Evolutionary conservation across 2,797 vertebrate species (phyloP).

Genomic region (Champsocephalus gunnari): DNA sequence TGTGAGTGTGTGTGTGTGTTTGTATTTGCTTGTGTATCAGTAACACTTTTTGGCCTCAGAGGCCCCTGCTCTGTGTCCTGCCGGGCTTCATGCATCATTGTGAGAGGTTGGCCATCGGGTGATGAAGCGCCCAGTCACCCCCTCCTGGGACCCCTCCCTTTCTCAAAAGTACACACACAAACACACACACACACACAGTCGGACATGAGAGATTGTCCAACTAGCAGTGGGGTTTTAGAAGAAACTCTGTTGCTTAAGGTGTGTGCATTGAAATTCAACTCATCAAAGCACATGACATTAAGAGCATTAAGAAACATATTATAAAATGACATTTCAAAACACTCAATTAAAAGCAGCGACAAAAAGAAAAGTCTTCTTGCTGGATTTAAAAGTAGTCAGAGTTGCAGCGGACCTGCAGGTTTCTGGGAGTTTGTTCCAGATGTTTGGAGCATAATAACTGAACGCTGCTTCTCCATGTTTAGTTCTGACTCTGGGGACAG

Average conservation of each 20-base stretch:
- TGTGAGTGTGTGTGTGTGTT: background rate
- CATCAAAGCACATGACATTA: background rate
- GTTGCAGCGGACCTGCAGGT: too few species aligned
- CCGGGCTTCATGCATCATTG: slow-evolving; percentile 81
- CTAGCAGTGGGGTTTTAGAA: slow-evolving; percentile 45
- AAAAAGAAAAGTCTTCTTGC: too few species aligned
- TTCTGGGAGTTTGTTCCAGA: too few species aligned
- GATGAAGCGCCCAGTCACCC: slow-evolving; percentile 82
- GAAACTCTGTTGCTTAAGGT: slow-evolving; percentile 35
- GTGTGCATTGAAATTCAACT: slow-evolving; percentile 21
- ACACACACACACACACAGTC: background rate
- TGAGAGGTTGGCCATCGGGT: slow-evolving; percentile 76
- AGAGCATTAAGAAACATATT: too few species aligned
- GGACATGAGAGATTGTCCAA: slow-evolving; percentile 75
- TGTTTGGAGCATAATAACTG: too few species aligned
- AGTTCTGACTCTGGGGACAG: too few species aligned
- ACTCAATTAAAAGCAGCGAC: too few species aligned
- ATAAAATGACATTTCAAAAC: too few species aligned
- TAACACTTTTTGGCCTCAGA: slow-evolving; percentile 58
- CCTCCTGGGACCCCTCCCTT: slow-evolving; percentile 65
- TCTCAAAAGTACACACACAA: slow-evolving; percentile 41
- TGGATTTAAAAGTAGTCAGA: too few species aligned
- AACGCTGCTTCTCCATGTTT: too few species aligned
- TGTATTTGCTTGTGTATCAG: slow-evolving; percentile 24
- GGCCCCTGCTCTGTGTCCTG: slow-evolving; percentile 65